Evolutionary conservation across 2,797 vertebrate species (phyloP).

Genomic region (Alcedo quadribrachys): DNA sequence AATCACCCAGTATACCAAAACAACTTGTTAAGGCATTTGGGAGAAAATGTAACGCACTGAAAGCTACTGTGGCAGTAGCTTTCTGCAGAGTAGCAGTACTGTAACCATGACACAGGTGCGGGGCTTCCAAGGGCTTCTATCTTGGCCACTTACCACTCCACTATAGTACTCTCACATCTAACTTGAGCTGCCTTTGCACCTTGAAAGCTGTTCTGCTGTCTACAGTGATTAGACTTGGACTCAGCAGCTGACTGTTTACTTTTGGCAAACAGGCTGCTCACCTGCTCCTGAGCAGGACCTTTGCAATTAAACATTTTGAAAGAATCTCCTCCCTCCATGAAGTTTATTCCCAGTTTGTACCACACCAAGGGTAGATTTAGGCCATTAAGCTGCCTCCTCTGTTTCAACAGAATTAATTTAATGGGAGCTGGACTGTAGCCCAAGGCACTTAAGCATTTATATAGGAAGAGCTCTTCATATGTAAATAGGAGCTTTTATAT

Average conservation of each 20-base stretch:
- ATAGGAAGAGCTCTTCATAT: not conserved
- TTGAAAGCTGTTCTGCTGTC: not conserved
- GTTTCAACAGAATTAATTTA: not conserved
- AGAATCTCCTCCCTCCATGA: not conserved
- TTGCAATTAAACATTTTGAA: not conserved
- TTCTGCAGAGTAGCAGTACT: not conserved
- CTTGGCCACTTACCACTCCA: no score
- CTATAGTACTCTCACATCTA: not conserved
- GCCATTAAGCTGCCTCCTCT: not conserved
- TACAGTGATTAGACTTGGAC: not conserved
- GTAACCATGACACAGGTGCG: not conserved
- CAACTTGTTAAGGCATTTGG: not conserved
- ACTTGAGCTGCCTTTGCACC: not conserved
- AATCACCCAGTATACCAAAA: slow-evolving; percentile 7
- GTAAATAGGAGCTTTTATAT: not conserved
- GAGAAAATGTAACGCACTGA: not conserved
- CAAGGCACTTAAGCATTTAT: not conserved
- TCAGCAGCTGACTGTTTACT: not conserved
- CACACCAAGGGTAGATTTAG: not conserved
- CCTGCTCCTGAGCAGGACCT: not conserved
- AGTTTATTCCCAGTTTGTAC: not conserved
- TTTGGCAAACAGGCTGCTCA: not conserved
- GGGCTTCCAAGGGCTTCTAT: not conserved
- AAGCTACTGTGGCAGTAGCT: not conserved
- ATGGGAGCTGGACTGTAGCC: not conserved